Base-by-base conservation (phyloP, 2,888 invertebrate species). In the Abrostola tripartita region DNA sequence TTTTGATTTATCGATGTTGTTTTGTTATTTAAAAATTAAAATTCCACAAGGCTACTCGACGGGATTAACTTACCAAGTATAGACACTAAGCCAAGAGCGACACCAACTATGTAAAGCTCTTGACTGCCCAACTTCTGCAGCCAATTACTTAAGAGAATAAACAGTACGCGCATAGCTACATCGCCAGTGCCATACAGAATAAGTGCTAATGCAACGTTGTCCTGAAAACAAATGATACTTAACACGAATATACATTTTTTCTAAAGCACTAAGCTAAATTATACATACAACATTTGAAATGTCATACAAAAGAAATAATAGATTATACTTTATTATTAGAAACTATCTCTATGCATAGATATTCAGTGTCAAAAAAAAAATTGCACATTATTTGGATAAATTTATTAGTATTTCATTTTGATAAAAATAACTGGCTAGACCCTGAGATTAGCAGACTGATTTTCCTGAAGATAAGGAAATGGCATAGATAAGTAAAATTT, bases 171-270 rank as follows among this genome's bases (percentile, higher is more conserved):
- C 4, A 96, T 96, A 0, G 91, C 86, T 52, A 97, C 89, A 89
- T 97, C 97, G 0, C 96, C 96, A 0, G 95, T 93, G 2, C 96
- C 96, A 10, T 95, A 94, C 6, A 96, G 88, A 0, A 96, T 96
- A 63, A 97, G 91, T n/a, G 96, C 95, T 54, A 94, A 86, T 0
- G 97, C 96, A 0, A 96, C 95, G 54, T 96, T 93, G 6, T 87
- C 83, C 96, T 95, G 84, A 61, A 89, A 89, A 49, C 38, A 68
- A 68, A 53, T 44, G 42, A 52, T 24, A 24, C 1, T 24, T 24
- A 24, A 24, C 24, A 2, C 24, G 24, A n/a, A n/a, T 24, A 59
- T 2, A 14, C 37, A 44, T 8, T 8, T n/a, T n/a, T n/a, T n/a
- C n/a, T n/a, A n/a, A n/a, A n/a, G n/a, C n/a, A n/a, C n/a, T n/a